Evolutionary conservation across 2,113 vertebrate genomes (phyloP).

Genomic region (Butorides virescens): DNA sequence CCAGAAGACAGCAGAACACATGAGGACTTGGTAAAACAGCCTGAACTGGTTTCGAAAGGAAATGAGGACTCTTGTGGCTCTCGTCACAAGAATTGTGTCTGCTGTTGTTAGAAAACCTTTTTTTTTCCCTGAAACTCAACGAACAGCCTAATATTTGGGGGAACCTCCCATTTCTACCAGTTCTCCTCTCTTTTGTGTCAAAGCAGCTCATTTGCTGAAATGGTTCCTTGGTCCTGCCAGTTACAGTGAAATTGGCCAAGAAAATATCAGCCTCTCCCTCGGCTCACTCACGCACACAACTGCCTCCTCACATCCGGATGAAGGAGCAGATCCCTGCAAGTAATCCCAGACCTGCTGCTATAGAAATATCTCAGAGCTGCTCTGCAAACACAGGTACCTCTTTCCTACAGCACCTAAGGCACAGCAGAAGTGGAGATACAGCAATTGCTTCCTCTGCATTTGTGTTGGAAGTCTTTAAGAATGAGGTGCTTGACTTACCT

Average conservation of each 20-base stretch:
- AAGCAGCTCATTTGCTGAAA: neutral
- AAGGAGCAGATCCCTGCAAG: neutral
- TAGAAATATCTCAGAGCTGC: neutral
- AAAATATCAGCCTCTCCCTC: neutral
- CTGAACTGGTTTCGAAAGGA: neutral
- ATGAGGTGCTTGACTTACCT: slow-evolving; percentile 72
- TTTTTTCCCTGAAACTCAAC: neutral
- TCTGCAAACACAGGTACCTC: neutral
- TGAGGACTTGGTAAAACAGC: neutral
- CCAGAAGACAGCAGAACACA: neutral
- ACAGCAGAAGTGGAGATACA: neutral
- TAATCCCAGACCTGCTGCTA: neutral
- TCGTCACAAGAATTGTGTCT: neutral
- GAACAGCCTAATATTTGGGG: neutral
- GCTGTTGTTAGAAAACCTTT: neutral
- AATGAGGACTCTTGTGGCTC: neutral
- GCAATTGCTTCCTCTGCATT: neutral
- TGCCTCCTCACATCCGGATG: neutral
- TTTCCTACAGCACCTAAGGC: neutral
- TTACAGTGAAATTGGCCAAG: neutral
- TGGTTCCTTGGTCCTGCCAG: neutral
- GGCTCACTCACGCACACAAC: neutral
- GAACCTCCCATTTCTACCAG: neutral
- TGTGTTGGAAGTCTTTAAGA: neutral
- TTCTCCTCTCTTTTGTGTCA: neutral